A percentile compares a stretch with the other conserved stretches of the same genome.
Conservation (phyloP, 1,140 invertebrate genomes). For the Dendrolimus punctatus region DNA sequence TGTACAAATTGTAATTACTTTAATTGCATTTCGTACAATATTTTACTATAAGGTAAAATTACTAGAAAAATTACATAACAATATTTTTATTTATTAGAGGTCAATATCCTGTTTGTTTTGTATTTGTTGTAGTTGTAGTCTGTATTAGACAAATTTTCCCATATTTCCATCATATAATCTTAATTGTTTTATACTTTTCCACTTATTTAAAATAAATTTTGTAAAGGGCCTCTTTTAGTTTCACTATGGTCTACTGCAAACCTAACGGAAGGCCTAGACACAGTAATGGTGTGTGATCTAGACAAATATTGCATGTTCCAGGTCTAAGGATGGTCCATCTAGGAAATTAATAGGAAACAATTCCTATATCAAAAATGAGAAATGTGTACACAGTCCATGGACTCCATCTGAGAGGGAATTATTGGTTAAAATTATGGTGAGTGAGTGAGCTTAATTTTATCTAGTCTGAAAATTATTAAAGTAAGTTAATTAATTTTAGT, state of each 20-base stretch:
- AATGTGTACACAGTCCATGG: slow-evolving; percentile 50
- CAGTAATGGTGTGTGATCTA: not conserved
- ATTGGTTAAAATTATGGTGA: slow-evolving; percentile 75
- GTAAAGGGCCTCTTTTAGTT: too few species aligned
- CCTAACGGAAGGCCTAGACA: not conserved
- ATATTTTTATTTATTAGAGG: too few species aligned
- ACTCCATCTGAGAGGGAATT: slow-evolving; percentile 73
- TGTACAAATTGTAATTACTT: too few species aligned
- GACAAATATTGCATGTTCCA: slow-evolving; percentile 18
- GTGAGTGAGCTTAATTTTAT: slow-evolving; percentile 8
- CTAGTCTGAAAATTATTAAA: not conserved
- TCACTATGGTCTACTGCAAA: not conserved
- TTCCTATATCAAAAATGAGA: slow-evolving; percentile 18
- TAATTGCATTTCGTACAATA: too few species aligned
- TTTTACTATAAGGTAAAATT: too few species aligned
- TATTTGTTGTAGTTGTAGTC: too few species aligned
- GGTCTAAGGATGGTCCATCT: slow-evolving; percentile 33
- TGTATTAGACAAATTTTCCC: too few species aligned
- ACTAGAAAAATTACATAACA: too few species aligned
- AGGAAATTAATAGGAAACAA: slow-evolving; percentile 42
- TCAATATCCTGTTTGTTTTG: too few species aligned
- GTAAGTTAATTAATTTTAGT: slow-evolving; percentile 1
- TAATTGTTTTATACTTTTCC: too few species aligned
- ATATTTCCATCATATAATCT: too few species aligned
- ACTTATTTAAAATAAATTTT: too few species aligned